Percentiles rank a stretch among this genome's conserved stretches.
phyloP scores from a whole-genome alignment of 1,140 invertebrate genomes.

The Apis laboriosa region DNA sequence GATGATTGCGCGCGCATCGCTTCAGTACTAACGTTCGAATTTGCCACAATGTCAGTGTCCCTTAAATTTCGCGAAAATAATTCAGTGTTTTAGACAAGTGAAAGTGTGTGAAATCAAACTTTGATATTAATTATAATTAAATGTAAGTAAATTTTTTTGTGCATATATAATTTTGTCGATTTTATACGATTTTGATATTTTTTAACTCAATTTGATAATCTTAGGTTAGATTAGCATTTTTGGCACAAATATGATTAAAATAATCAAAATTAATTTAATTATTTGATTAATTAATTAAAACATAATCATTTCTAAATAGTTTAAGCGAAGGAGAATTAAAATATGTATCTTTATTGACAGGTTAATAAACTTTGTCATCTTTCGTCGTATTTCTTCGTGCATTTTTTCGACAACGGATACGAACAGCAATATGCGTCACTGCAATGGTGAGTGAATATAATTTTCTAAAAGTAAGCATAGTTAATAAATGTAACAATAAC shows the following conservation, averaged over 20 bases:
- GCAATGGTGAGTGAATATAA: background rate
- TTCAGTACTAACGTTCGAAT: background rate
- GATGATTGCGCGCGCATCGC: background rate
- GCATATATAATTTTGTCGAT: background rate
- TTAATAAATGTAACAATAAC: background rate
- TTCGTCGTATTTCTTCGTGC: background rate
- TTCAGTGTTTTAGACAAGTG: background rate
- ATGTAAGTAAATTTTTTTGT: background rate
- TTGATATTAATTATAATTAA: background rate
- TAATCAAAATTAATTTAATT: too few species aligned
- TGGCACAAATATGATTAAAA: too few species aligned
- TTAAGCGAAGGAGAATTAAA: background rate
- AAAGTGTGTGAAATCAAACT: background rate
- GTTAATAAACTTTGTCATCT: background rate
- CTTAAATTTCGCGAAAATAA: background rate
- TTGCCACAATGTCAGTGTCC: background rate
- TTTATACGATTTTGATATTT: background rate
- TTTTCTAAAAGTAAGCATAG: background rate
- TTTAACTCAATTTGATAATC: too few species aligned
- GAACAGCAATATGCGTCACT: too few species aligned
- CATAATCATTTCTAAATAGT: background rate
- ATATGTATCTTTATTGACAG: background rate
- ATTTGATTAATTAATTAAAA: too few species aligned
- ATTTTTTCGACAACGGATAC: background rate
- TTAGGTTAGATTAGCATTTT: conserved; percentile 1